These are phyloP conservation scores for Odocoileus hemionus DNA, from an alignment of 2,113 vertebrate genomes.

Conservation along the genomic window DNA sequence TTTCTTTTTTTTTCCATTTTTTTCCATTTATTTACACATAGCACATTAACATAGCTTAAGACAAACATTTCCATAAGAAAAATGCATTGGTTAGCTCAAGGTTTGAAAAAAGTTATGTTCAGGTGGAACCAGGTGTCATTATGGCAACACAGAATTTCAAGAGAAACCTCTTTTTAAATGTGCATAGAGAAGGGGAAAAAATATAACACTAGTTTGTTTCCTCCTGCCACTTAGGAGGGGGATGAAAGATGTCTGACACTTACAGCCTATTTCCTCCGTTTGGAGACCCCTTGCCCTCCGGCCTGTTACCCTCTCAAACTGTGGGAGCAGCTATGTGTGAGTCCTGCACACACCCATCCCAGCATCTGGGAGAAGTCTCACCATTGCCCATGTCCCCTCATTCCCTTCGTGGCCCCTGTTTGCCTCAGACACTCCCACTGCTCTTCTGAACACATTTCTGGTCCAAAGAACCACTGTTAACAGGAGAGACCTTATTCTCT, in stretches of 20 bases:
- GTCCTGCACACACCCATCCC: neutral
- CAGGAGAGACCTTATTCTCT: neutral
- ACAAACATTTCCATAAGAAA: neutral
- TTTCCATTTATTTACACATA: neutral
- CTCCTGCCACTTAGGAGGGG: neutral
- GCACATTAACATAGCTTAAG: neutral
- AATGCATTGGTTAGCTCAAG: neutral
- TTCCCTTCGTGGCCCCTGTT: neutral
- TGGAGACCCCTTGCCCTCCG: neutral
- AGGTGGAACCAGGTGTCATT: neutral
- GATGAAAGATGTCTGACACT: neutral
- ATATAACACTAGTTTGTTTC: neutral
- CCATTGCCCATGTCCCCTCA: fast-evolving
- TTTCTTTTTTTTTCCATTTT: neutral
- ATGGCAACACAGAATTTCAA: neutral
- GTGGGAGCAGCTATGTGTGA: neutral
- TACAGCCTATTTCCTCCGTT: neutral
- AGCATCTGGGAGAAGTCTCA: neutral
- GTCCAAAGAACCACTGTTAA: neutral
- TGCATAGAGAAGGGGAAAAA: neutral
- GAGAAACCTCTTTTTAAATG: neutral
- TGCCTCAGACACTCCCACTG: neutral
- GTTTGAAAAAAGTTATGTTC: neutral
- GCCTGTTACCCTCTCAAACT: neutral
- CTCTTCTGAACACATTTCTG: neutral